Conservation (phyloP, 2,797 vertebrate species). For the Pempheris klunzingeri region DNA sequence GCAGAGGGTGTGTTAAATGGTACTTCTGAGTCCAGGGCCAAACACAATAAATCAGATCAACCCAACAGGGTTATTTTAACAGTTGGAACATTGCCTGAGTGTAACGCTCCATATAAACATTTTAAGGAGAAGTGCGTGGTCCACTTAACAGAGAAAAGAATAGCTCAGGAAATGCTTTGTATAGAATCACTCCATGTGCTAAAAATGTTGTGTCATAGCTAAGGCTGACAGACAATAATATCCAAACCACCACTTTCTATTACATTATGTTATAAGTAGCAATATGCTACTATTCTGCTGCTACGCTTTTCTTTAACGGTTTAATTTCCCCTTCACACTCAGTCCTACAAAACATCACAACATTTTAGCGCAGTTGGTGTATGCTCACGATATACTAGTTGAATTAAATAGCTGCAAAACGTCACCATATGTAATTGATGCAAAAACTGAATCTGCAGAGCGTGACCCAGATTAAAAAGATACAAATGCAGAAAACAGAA, state of each 20-base stretch:
- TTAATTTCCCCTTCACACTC: conserved; percentile 2
- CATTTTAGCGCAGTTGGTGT: not conserved
- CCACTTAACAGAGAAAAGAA: conserved; percentile 17
- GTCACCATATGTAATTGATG: conserved; percentile 4
- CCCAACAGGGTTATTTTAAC: conserved; percentile 23
- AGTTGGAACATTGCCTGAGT: conserved; percentile 26
- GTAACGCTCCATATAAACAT: conserved; percentile 29
- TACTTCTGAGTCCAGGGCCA: conserved; percentile 22
- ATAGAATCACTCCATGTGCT: not conserved
- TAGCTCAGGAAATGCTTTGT: conserved; percentile 13
- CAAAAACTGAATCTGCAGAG: not conserved
- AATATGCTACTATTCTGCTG: not conserved
- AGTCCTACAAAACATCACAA: conserved; percentile 1
- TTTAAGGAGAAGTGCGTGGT: conserved; percentile 11
- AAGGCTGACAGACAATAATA: conserved; percentile 12
- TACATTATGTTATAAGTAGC: not conserved
- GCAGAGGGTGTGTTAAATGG: conserved; percentile 28
- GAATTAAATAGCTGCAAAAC: conserved; percentile 19
- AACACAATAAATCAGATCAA: conserved; percentile 49
- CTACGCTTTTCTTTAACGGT: not conserved
- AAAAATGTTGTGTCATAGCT: not conserved
- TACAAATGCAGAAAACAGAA: conserved; percentile 23
- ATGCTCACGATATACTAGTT: not conserved
- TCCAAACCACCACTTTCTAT: conserved; percentile 3
- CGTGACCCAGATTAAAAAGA: conserved; percentile 17